These are phyloP conservation scores for Argyrosomus regius DNA, from an alignment of 2,797 vertebrate species.

Conservation along the genomic window DNA sequence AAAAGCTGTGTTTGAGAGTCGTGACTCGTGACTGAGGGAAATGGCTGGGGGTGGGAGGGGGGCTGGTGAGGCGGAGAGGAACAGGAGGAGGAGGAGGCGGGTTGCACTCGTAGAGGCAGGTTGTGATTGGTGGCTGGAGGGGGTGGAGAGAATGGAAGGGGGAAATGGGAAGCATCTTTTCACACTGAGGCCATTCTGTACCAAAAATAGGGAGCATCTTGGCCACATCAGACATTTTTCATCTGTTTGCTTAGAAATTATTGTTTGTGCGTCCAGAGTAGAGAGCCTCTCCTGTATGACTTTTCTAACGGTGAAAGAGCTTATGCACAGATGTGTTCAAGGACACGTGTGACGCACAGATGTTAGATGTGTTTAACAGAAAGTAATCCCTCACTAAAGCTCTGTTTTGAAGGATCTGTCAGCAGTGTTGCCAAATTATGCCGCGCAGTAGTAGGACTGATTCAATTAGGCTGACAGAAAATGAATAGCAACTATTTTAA, in stretches of 20 bases:
- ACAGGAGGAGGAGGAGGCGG: slow-evolving; percentile 67
- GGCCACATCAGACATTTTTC: slow-evolving; percentile 30
- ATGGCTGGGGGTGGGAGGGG: slow-evolving; percentile 50
- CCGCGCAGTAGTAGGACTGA: too few relatives aligned
- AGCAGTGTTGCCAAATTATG: slow-evolving; percentile 6
- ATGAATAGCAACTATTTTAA: background rate
- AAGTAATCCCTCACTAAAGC: slow-evolving; percentile 18
- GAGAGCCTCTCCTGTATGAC: background rate
- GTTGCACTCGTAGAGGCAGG: slow-evolving; percentile 27
- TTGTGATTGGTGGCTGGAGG: slow-evolving; percentile 82
- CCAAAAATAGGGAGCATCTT: slow-evolving; percentile 62
- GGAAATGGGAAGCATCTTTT: slow-evolving; percentile 78
- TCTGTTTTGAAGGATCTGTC: slow-evolving; percentile 28
- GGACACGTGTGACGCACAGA: slow-evolving; percentile 52
- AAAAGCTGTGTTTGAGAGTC: slow-evolving; percentile 70
- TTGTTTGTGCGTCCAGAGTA: background rate
- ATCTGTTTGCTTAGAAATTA: slow-evolving; percentile 31
- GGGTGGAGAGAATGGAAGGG: slow-evolving; percentile 79
- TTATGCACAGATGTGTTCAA: slow-evolving; percentile 52
- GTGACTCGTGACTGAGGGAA: slow-evolving; percentile 81
- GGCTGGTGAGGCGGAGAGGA: slow-evolving; percentile 53
- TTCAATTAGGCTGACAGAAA: background rate
- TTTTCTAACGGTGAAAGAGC: slow-evolving; percentile 7
- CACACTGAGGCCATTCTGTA: slow-evolving; percentile 52
- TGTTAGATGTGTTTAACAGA: slow-evolving; percentile 52